Percentiles rank a stretch among this genome's conserved stretches.
phyloP scores from a whole-genome alignment of 2,888 invertebrate genomes.

The Leptothorax acervorum region DNA sequence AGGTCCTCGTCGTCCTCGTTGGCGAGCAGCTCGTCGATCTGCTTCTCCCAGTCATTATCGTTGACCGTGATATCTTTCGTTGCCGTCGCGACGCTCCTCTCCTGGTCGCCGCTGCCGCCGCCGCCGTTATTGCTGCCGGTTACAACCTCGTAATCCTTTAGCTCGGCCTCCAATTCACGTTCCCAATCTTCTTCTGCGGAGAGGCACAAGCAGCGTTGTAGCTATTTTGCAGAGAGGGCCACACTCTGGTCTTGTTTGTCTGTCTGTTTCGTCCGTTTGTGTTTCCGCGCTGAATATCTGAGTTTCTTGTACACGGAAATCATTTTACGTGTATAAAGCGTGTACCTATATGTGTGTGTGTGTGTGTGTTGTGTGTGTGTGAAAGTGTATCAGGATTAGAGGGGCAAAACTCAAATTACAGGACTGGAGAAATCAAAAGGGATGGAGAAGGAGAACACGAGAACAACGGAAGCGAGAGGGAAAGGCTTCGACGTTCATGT shows the following conservation, averaged over 20 bases:
- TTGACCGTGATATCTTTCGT: slow-evolving; percentile 51
- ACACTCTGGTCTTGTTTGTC: slow-evolving; percentile 64
- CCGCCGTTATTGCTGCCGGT: slow-evolving; percentile 86
- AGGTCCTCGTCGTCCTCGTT: slow-evolving; percentile 87
- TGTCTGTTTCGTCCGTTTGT: slow-evolving; percentile 59
- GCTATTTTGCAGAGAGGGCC: slow-evolving; percentile 81
- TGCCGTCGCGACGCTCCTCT: slow-evolving; percentile 37
- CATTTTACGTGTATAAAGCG: slow-evolving; percentile 29
- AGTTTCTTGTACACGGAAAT: slow-evolving; percentile 37
- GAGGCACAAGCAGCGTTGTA: slow-evolving; percentile 84
- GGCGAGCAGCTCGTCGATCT: slow-evolving; percentile 90
- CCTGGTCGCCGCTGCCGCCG: slow-evolving; percentile 22
- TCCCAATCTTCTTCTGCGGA: slow-evolving; percentile 96
- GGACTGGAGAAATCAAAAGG: slow-evolving; percentile 43
- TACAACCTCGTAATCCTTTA: slow-evolving; percentile 98
- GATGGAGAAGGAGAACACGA: not conserved
- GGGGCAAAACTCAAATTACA: slow-evolving; percentile 41
- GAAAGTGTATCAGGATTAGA: slow-evolving; percentile 17
- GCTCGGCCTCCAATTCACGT: slow-evolving; percentile 97
- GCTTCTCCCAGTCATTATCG: slow-evolving; percentile 90
- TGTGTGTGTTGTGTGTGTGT: slow-evolving; percentile 16
- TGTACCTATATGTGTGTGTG: not conserved
- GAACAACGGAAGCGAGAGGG: slow-evolving; percentile 20
- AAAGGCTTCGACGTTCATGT: not conserved
- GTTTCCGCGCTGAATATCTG: slow-evolving; percentile 32